Conservation (phyloP, 2,797 vertebrate genomes). For the Tenualosa ilisha region DNA sequence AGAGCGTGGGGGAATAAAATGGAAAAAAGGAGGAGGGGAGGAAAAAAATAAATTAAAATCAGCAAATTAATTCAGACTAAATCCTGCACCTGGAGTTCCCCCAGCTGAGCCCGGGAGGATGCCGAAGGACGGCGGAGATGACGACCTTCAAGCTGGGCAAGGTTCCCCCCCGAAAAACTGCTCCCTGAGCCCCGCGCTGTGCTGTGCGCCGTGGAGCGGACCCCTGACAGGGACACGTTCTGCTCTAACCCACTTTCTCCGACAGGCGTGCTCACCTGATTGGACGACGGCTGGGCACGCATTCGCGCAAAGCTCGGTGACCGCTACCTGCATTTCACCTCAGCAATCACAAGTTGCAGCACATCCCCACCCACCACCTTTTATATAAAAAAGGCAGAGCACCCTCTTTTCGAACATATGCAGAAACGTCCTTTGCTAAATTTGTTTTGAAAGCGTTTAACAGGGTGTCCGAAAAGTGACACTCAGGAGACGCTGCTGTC, state of each 20-base stretch:
- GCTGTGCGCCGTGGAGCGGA: background rate
- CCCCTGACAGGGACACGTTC: constrained; percentile 42
- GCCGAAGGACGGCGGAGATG: constrained; percentile 54
- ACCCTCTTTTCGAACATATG: background rate
- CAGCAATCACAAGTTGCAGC: constrained; percentile 9
- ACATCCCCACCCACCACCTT: background rate
- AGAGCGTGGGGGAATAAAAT: background rate
- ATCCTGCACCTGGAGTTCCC: constrained; percentile 54
- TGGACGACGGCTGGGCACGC: background rate
- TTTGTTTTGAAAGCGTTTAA: constrained; percentile 21
- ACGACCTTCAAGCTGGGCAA: constrained; percentile 56
- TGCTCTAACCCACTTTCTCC: constrained; percentile 54
- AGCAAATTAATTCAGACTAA: constrained; percentile 56
- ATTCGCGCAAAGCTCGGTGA: background rate
- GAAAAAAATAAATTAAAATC: constrained; percentile 32
- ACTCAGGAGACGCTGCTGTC: background rate
- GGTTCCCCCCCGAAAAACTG: constrained; percentile 40
- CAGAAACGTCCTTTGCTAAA: constrained; percentile 6
- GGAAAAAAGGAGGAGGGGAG: background rate
- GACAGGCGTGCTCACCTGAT: background rate
- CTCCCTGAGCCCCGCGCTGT: constrained; percentile 44
- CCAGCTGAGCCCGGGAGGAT: constrained; percentile 50
- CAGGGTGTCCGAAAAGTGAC: constrained; percentile 14
- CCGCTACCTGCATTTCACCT: constrained; percentile 15
- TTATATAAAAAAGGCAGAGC: background rate